Percentiles rank a stretch among this genome's conserved stretches.
These are phyloP conservation scores for Cirrhinus molitorella DNA, from an alignment of 2,797 vertebrate genomes.

Conservation along the genomic window DNA sequence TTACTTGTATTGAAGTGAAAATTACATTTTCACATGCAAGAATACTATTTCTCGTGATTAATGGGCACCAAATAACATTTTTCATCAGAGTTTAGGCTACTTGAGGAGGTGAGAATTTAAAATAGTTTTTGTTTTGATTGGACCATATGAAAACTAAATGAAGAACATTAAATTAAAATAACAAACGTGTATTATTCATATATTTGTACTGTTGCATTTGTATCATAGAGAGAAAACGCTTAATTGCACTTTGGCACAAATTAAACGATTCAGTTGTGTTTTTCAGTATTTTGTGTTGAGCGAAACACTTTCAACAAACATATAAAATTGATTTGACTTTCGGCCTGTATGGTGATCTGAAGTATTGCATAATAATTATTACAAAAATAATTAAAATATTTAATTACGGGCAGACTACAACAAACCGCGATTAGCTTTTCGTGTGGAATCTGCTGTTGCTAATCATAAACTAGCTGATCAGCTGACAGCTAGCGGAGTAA, in stretches of 20 bases:
- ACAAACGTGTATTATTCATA: background rate
- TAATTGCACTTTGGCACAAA: no score
- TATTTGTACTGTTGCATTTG: background rate
- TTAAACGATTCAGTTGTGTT: no score
- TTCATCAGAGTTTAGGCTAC: background rate
- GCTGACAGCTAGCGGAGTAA: conserved; percentile 7
- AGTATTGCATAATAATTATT: background rate
- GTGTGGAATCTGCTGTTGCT: conserved; percentile 30
- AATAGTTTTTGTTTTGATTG: background rate
- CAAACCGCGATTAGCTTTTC: background rate
- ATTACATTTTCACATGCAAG: background rate
- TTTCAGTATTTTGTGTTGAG: background rate
- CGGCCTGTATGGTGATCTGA: background rate
- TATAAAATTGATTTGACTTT: background rate
- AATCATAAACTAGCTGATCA: conserved; percentile 5
- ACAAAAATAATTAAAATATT: background rate
- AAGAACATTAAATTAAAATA: background rate
- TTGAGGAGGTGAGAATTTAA: background rate
- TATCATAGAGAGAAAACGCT: no score
- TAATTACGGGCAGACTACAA: no score
- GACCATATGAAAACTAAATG: background rate
- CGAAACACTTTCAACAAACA: conserved; percentile 26
- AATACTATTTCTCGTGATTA: background rate
- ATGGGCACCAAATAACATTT: background rate
- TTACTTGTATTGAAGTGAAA: background rate